Percentiles rank a stretch among this genome's conserved stretches.
phyloP scores from a whole-genome alignment of 2,888 invertebrate genomes.

The Euzophera pinguis region DNA sequence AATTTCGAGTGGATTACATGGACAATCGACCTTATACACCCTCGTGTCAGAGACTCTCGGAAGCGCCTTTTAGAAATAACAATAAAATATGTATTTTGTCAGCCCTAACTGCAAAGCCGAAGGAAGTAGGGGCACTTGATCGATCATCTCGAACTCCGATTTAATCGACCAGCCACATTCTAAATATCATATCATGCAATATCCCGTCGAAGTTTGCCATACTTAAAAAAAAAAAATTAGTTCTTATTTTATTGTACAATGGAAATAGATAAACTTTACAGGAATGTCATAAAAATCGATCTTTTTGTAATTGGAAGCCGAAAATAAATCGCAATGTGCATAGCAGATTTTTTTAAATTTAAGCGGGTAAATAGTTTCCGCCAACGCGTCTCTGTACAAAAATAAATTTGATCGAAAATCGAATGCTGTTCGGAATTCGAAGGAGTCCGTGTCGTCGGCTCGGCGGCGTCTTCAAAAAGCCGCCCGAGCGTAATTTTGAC shows the following conservation, averaged over 20 bases:
- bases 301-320: no score
- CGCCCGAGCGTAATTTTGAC: conserved; percentile 65
- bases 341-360: background rate
- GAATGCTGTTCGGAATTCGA: conserved; percentile 38
- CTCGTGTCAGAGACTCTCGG: no score
- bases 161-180: background rate
- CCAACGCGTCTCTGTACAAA: background rate
- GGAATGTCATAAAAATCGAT: no score
- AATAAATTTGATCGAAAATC: conserved; percentile 39
- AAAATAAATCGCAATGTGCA: no score
- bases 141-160: conserved; percentile 13
- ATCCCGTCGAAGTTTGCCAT: background rate
- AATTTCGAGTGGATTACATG: no score
- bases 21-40: no score
- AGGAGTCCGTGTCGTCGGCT: conserved; percentile 24
- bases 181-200: conserved; percentile 2
- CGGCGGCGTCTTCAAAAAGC: conserved; percentile 62
- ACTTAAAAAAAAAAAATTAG: no score
- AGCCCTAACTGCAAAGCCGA: conserved; percentile 19
- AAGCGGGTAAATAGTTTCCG: background rate
- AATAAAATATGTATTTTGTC: background rate
- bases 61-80: no score
- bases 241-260: no score
- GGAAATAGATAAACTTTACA: no score
- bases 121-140: conserved; percentile 19